phyloP scores from a whole-genome alignment of 1,140 invertebrate genomes.

The Pogonomyrmex californicus region DNA sequence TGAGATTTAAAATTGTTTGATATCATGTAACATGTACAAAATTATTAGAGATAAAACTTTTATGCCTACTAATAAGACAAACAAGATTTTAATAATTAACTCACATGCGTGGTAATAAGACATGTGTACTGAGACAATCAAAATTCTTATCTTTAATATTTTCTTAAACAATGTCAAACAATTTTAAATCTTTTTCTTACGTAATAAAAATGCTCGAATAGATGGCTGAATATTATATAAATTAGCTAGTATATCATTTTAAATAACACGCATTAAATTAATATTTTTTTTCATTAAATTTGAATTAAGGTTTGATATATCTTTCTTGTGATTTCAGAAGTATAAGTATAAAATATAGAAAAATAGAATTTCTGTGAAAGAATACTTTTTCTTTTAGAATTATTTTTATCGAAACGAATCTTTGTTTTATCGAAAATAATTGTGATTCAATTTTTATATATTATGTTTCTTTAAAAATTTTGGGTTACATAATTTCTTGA shows the following conservation, averaged over 20 bases:
- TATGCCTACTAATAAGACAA: background rate
- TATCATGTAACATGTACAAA: background rate
- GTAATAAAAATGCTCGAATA: background rate
- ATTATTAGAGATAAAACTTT: slow-evolving; percentile 14
- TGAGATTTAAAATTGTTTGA: background rate
- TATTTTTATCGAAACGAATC: background rate
- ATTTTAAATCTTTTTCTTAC: background rate
- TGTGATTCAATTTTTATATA: background rate
- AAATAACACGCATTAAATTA: background rate
- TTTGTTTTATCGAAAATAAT: background rate
- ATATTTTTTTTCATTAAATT: background rate
- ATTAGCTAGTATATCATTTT: background rate
- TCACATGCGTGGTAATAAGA: background rate
- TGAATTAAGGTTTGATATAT: background rate
- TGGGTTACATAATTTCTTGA: background rate
- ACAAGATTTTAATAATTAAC: background rate
- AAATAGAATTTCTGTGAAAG: background rate
- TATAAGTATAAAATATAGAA: background rate
- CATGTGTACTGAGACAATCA: background rate
- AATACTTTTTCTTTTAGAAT: background rate
- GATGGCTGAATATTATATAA: background rate
- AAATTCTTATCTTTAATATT: slow-evolving; percentile 5
- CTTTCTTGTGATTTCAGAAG: background rate
- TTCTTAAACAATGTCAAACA: background rate
- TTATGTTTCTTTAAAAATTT: background rate